Base-by-base conservation (phyloP, 2,797 vertebrate genomes). In the Echiichthys vipera region DNA sequence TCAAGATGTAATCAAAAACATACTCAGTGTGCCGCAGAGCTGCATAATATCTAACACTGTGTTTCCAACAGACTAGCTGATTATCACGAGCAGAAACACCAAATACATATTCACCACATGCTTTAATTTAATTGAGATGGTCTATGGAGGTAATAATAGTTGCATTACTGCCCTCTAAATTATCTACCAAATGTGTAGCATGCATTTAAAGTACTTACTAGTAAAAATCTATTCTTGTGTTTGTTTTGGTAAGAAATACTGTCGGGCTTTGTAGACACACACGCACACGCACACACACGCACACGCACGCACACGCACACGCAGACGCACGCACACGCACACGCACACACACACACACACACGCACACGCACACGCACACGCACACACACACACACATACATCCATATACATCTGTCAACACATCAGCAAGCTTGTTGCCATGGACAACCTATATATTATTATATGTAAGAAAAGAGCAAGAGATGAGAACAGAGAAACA, bases 391-490 rank as follows among this genome's bases (percentile, higher is more conserved):
- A 36, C 34, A 36, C 34, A 36, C 30, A 32, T 10, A 32, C 30
- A 30, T n/a, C n/a, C n/a, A n/a, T n/a, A n/a, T n/a, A n/a, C n/a
- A 88, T 85, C 71, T 75, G 74, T 84, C 61, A 75, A 66, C 50
- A 77, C 53, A 56, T 37, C 47, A 84, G 58, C 25, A 15, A 76
- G 69, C 71, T 76, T 81, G 89, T 93, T 93, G 91, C 89, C 84
- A 92, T 74, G 87, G 90, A 84, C 80, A 86, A 80, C 80, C 65
- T 78, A 43, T 54, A 59, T 83, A 15, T 80, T 74, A 81, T 30
- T 54, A 63, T 17, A 49, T n/a, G 61, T 50, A 58, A 57, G 65
- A 71, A 32, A n/a, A 39, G 47, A 42, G 43, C 30, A 37, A 69
- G 17, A 46, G 22, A 34, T 24, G 32, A 49, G 53, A 72, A 71